A percentile compares a stretch with the other conserved stretches of the same genome.
These are phyloP conservation scores for Chelon auratus DNA, from an alignment of 2,797 vertebrate genomes.

Conservation along the genomic window DNA sequence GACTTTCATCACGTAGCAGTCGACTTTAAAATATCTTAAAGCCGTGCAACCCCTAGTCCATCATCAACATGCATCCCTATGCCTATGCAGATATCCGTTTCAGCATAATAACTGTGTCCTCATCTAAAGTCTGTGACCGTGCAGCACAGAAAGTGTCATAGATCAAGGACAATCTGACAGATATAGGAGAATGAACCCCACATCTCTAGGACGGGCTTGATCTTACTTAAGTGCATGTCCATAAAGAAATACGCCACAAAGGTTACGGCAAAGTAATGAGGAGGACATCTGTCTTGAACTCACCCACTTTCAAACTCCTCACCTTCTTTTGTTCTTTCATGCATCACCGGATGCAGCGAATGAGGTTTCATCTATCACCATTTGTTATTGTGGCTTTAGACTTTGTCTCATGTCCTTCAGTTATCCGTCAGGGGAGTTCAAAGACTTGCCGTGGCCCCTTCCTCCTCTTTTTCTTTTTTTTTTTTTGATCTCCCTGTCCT, in stretches of 20 bases:
- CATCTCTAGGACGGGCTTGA: neutral
- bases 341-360: neutral
- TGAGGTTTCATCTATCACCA: constrained; percentile 20
- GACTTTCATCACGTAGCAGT: too few relatives aligned
- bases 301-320: constrained; percentile 5
- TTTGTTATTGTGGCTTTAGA: constrained; percentile 28
- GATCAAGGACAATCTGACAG: constrained; percentile 12
- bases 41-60: too few relatives aligned
- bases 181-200: neutral
- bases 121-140: neutral
- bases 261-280: constrained; percentile 13
- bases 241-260: constrained; percentile 11
- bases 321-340: constrained; percentile 2
- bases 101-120: neutral
- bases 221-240: constrained; percentile 20
- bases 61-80: too few relatives aligned
- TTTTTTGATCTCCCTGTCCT: constrained; percentile 19
- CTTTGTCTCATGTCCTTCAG: constrained; percentile 37
- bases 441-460: constrained; percentile 33
- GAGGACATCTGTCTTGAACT: constrained; percentile 24
- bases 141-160: neutral
- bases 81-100: too few relatives aligned
- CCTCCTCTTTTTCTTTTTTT: neutral
- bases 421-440: constrained; percentile 53
- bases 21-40: too few relatives aligned